Conservation (phyloP, 1,140 invertebrate species). For the Tetramorium parvispinum region DNA sequence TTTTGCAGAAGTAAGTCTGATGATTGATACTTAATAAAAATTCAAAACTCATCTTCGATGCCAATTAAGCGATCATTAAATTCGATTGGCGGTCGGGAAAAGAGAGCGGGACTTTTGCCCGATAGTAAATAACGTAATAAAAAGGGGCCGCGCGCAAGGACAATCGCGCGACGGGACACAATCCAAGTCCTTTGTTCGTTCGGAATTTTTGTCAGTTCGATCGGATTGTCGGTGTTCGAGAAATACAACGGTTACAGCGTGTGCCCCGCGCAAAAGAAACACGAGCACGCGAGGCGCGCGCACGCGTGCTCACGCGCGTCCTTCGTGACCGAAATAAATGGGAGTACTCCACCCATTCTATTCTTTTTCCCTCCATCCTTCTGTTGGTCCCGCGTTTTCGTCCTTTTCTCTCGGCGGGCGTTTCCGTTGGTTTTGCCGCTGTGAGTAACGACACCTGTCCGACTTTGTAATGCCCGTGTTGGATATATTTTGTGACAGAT, state of each 20-base stretch:
- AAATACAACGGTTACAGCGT: conserved; percentile 7
- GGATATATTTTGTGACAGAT: conserved; percentile 59
- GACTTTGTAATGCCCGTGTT: conserved; percentile 45
- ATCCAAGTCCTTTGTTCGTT: conserved; percentile 37
- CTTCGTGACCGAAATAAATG: conserved; percentile 53
- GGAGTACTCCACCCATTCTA: conserved; percentile 31
- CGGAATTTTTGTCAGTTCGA: conserved; percentile 43
- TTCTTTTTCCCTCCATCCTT: conserved; percentile 5
- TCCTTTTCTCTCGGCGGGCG: conserved; percentile 27
- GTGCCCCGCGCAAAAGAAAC: conserved; percentile 11
- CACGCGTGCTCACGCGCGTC: conserved; percentile 27
- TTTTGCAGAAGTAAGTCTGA: neutral
- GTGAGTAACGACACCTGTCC: conserved; percentile 68
- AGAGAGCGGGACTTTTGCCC: neutral
- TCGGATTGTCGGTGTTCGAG: conserved; percentile 18
- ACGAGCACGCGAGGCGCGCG: neutral
- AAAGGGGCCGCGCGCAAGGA: neutral
- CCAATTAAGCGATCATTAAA: conserved; percentile 18
- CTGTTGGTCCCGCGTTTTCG: neutral
- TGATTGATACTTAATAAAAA: conserved; percentile 12
- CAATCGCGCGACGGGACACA: neutral
- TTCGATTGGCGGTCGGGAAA: neutral
- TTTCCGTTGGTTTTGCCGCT: conserved; percentile 43
- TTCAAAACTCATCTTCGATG: neutral
- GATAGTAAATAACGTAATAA: conserved; percentile 19